Evolutionary conservation across 2,888 invertebrate genomes (phyloP).

Genomic region (Drosophila kuntzei): DNA sequence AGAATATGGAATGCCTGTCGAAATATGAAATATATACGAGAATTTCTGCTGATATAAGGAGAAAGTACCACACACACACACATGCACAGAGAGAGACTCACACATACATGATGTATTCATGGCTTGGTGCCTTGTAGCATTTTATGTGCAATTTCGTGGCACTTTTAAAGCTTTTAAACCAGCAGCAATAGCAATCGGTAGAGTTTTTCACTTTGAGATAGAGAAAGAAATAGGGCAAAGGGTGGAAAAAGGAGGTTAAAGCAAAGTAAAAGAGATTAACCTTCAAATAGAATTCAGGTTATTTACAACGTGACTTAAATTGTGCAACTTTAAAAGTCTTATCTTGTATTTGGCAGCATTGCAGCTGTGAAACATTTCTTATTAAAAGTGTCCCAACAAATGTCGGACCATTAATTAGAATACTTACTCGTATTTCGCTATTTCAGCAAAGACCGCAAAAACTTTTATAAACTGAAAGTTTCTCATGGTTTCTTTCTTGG

Average conservation of each 20-base stretch:
- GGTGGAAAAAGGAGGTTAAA: neutral
- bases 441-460: slow-evolving; percentile 16
- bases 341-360: slow-evolving; percentile 17
- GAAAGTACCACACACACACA: neutral
- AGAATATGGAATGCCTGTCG: slow-evolving; percentile 17
- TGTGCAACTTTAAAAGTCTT: slow-evolving; percentile 13
- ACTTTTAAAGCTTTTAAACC: slow-evolving; percentile 43
- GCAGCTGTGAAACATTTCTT: slow-evolving; percentile 28
- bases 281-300: slow-evolving; percentile 28
- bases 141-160: slow-evolving; percentile 29
- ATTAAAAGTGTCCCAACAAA: slow-evolving; percentile 14
- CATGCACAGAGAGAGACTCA: neutral
- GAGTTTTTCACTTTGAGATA: slow-evolving; percentile 10
- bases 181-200: slow-evolving; percentile 26
- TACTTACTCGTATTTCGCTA: slow-evolving; percentile 19
- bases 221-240: neutral
- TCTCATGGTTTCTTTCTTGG: slow-evolving; percentile 2
- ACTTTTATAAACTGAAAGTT: slow-evolving; percentile 37
- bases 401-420: slow-evolving; percentile 48
- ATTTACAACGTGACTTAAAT: slow-evolving; percentile 8
- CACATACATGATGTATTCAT: neutral
- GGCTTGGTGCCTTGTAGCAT: slow-evolving; percentile 9
- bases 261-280: slow-evolving; percentile 19
- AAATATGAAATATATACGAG: slow-evolving; percentile 34
- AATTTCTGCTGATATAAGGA: slow-evolving; percentile 11